Percentiles rank a stretch among this genome's conserved stretches.
These are phyloP conservation scores for Folsomia manolachei DNA, from an alignment of 2,888 invertebrate species.

Conservation along the genomic window DNA sequence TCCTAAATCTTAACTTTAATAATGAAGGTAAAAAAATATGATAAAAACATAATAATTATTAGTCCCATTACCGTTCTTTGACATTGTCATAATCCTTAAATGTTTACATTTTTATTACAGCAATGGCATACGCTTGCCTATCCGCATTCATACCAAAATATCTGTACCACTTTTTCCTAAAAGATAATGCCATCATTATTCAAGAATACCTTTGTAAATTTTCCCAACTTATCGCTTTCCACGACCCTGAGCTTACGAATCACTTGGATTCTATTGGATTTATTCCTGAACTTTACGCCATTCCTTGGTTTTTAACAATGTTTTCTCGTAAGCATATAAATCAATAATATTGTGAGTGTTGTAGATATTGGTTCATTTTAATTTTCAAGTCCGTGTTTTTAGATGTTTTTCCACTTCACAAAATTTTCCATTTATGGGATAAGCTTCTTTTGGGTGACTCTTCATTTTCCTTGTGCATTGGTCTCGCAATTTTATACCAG, in stretches of 20 bases:
- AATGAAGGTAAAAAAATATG: conserved; percentile 72
- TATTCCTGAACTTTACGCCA: conserved; percentile 93
- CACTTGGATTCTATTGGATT: conserved; percentile 91
- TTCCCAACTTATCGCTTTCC: conserved; percentile 91
- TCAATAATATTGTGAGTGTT: conserved; percentile 8
- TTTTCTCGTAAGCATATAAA: conserved; percentile 79
- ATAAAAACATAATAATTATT: background rate
- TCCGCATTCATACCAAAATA: conserved; percentile 94
- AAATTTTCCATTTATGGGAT: conserved; percentile 97
- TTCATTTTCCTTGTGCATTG: conserved; percentile 90
- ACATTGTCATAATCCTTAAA: too few relatives aligned
- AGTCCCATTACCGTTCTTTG: background rate
- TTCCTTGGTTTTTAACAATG: conserved; percentile 99
- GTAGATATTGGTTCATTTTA: conserved; percentile 4
- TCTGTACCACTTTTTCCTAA: conserved; percentile 92
- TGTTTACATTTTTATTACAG: conserved; percentile 62
- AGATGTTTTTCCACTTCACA: conserved; percentile 98
- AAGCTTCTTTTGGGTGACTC: conserved; percentile 88
- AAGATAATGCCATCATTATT: conserved; percentile 93
- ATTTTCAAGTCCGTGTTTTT: conserved; percentile 35
- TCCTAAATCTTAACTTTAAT: conserved; percentile 93
- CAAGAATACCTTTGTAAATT: conserved; percentile 97
- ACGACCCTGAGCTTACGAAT: conserved; percentile 86
- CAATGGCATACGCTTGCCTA: conserved; percentile 91
- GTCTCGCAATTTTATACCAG: conserved; percentile 86